phyloP scores from a whole-genome alignment of 2,113 vertebrate genomes.

The Brachyistius frenatus region DNA sequence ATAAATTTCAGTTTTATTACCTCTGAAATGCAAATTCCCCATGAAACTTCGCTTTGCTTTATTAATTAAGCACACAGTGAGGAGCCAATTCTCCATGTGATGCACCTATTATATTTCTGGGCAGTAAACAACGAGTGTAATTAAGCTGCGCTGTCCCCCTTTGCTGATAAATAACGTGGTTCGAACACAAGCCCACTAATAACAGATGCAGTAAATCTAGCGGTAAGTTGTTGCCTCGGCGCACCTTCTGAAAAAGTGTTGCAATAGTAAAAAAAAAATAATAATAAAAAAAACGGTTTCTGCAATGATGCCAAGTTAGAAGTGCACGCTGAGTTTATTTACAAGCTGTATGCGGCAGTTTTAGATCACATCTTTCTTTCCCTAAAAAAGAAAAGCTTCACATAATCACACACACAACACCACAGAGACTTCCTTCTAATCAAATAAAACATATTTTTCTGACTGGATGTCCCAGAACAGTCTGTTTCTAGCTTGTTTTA shows the following conservation, averaged over 20 bases:
- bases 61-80: constrained; percentile 19
- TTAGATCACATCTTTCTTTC: too few relatives aligned
- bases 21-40: constrained; percentile 10
- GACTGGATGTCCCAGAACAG: not conserved
- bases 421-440: too few relatives aligned
- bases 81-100: constrained; percentile 11
- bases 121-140: constrained; percentile 34
- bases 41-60: constrained; percentile 35
- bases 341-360: too few relatives aligned
- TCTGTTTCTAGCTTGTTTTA: not conserved
- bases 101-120: constrained; percentile 30
- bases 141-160: constrained; percentile 20
- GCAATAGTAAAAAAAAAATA: not conserved
- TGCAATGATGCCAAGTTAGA: not conserved
- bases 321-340: not conserved
- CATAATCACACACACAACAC: too few relatives aligned
- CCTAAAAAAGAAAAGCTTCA: too few relatives aligned
- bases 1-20: constrained; percentile 31
- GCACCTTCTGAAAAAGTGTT: not conserved
- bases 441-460: too few relatives aligned
- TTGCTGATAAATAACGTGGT: constrained; percentile 15
- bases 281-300: constrained; percentile 14
- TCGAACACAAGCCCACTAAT: constrained; percentile 16
- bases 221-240: not conserved
- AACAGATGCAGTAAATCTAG: constrained; percentile 26